These are phyloP conservation scores for Eupithecia subumbrata DNA, from an alignment of 2,888 invertebrate species.

Conservation along the genomic window DNA sequence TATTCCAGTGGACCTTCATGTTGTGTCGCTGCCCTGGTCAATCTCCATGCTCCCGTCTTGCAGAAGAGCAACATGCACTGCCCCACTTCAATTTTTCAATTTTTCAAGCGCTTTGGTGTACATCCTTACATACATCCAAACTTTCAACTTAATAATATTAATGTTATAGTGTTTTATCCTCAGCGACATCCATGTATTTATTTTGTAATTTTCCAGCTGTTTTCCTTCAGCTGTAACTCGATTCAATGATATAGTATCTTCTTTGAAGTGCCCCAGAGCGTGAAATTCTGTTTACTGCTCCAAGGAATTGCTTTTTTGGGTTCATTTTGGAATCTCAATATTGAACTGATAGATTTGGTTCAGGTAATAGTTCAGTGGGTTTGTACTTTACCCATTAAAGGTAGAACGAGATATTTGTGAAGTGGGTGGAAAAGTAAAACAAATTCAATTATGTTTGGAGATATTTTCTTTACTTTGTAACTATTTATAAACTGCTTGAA, in stretches of 20 bases:
- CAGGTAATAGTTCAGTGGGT: slow-evolving; percentile 17
- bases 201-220: slow-evolving; percentile 11
- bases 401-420: not conserved
- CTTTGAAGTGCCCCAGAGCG: slow-evolving; percentile 41
- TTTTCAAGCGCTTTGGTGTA: too few relatives aligned
- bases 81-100: too few relatives aligned
- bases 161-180: not conserved
- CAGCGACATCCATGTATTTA: slow-evolving; percentile 7
- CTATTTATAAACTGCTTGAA: not conserved
- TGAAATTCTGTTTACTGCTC: slow-evolving; percentile 48
- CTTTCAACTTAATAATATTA: not conserved
- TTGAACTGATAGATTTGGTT: slow-evolving; percentile 45
- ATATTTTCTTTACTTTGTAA: not conserved
- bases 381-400: not conserved
- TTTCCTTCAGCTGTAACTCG: slow-evolving; percentile 12
- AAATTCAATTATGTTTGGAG: not conserved
- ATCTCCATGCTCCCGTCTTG: too few relatives aligned
- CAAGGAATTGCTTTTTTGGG: slow-evolving; percentile 37
- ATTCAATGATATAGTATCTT: slow-evolving; percentile 30
- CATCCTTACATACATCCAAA: not conserved
- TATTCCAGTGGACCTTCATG: too few relatives aligned
- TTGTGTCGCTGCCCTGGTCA: too few relatives aligned
- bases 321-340: slow-evolving; percentile 42
- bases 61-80: too few relatives aligned
- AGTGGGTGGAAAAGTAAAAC: not conserved